Conservation (phyloP, 2,797 vertebrate genomes). For the Tachyglossus aculeatus region DNA sequence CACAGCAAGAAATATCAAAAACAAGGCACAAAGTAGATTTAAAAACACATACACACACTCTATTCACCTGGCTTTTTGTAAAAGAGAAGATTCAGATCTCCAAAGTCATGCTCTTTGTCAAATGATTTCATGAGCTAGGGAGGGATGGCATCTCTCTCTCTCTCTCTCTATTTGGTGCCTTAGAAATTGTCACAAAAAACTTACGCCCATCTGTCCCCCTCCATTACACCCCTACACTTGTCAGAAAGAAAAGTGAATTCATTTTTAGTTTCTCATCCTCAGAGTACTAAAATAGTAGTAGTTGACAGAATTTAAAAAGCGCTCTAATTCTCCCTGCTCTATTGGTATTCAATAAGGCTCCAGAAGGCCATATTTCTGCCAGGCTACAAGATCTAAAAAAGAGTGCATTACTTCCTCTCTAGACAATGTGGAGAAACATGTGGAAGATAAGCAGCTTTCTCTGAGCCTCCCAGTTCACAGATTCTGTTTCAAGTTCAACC, state of each 20-base stretch:
- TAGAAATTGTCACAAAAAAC: constrained; percentile 36
- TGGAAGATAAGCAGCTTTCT: constrained; percentile 19
- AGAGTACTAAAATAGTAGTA: constrained; percentile 55
- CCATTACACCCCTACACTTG: constrained; percentile 47
- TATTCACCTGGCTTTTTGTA: no score
- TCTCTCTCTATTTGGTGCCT: constrained; percentile 29
- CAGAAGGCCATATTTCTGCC: constrained; percentile 35
- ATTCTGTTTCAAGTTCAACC: background rate
- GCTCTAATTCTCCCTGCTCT: constrained; percentile 47
- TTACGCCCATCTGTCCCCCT: constrained; percentile 52
- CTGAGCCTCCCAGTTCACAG: constrained; percentile 15
- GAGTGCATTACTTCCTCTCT: constrained; percentile 18
- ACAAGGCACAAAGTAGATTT: no score
- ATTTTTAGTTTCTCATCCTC: constrained; percentile 47
- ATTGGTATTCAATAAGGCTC: constrained; percentile 44
- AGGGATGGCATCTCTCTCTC: constrained; percentile 30
- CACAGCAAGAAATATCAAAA: no score
- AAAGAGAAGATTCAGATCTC: no score
- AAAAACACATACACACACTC: no score
- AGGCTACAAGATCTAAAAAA: constrained; percentile 6
- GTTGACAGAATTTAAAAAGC: constrained; percentile 61
- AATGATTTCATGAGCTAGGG: no score
- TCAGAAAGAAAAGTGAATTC: constrained; percentile 57
- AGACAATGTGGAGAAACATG: constrained; percentile 33
- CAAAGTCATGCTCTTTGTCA: no score